Evolutionary conservation across 2,797 vertebrate genomes (phyloP).

Genomic region (Intellagama lesueurii): DNA sequence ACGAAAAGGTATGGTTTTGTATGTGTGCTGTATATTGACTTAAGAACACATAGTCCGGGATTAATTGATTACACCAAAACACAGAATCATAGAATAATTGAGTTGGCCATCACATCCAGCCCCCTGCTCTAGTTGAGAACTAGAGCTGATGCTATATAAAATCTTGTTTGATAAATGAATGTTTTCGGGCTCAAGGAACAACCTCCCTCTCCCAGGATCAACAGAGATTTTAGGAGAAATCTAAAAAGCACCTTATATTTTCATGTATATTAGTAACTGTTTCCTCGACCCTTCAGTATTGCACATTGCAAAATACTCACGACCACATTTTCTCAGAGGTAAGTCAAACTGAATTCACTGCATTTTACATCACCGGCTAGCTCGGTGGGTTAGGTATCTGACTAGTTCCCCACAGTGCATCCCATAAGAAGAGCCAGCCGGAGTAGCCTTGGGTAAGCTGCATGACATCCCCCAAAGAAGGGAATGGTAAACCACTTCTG

Average conservation of each 20-base stretch:
- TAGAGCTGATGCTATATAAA: background rate
- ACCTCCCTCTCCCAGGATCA: background rate
- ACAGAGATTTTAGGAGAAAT: background rate
- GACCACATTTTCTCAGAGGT: background rate
- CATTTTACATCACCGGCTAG: background rate
- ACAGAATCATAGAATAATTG: too few species aligned
- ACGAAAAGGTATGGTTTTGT: background rate
- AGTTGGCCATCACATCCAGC: too few species aligned
- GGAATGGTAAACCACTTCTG: too few species aligned
- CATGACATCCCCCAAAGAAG: too few species aligned
- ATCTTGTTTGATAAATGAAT: background rate
- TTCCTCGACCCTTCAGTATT: slow-evolving; percentile 3
- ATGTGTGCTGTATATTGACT: background rate
- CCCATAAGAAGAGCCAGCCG: too few species aligned
- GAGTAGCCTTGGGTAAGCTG: too few species aligned
- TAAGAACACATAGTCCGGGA: background rate
- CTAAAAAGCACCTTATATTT: background rate
- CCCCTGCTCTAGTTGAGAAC: background rate
- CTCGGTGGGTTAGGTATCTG: too few species aligned
- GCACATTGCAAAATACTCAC: background rate
- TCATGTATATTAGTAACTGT: background rate
- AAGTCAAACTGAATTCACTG: background rate
- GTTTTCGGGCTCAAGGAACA: background rate
- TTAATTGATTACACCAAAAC: background rate
- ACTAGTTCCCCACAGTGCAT: too few species aligned